Base-by-base conservation (phyloP, 1,140 invertebrate species). In the Drosophila yakuba region DNA sequence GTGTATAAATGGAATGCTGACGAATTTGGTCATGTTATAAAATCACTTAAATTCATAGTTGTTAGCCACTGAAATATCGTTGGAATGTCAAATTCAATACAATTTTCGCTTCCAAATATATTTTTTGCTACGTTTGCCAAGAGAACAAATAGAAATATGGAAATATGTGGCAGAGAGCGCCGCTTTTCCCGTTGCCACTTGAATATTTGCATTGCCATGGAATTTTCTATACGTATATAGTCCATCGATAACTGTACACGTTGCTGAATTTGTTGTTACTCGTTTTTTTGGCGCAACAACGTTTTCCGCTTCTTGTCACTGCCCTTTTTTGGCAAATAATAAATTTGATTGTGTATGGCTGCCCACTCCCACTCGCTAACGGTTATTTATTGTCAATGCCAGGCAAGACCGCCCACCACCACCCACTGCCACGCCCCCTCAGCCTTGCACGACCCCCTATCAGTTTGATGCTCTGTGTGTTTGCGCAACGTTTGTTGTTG, bases 361-460 rank as follows among this genome's bases (percentile, higher is more conserved):
- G 10, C 12, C 28, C 28, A 17, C 4, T 28, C 64, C 25, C 45
- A 50, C 35, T 23, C 7, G 32, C 36, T 5, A 43, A 39, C 12
- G 5, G 38, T 71, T 79, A 86, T 88, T 66, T 67, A 58, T 77
- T 86, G 74, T 73, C 77, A 77, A 77, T 67, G 52, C 54, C 60
- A 50, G 52, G 50, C 50, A 20, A n/a, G 8, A 3, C 47, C 23
- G 14, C 48, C 38, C 20, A 39, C 36, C 12, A 14, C 61, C 23
- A 7, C 48, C 38, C 20, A 14, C 44, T 3, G 6, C 10, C 8
- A 39, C 23, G 2, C 25, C 25, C 25, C 25, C 25, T 25, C 25
- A 25, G 25, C 25, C 47, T 11, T n/a, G 12, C 25, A n/a, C 28
- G 5, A 1, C 23, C 36, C 36, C 35, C 72, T 76, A 89, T 88